Evolutionary conservation across 1,140 invertebrate genomes (phyloP).

Genomic region (Ditylenchus dipsaci): DNA sequence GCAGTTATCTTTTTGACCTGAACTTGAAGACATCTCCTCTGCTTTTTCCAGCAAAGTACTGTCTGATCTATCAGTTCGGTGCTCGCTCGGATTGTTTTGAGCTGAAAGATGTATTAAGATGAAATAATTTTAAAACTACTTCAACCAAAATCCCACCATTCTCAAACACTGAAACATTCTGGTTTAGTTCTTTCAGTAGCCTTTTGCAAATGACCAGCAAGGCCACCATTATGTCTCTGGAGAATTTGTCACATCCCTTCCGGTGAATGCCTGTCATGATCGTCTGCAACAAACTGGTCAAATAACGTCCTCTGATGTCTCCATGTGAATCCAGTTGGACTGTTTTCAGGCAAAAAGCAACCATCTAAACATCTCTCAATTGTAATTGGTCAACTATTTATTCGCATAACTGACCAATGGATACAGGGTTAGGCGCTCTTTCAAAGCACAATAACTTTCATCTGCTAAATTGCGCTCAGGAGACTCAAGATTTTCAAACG

Average conservation of each 20-base stretch:
- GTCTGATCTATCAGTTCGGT: no score
- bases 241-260: conserved; percentile 32
- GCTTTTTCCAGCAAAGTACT: no score
- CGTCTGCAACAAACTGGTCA: conserved; percentile 40
- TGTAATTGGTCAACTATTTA: not conserved
- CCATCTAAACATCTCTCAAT: conserved; percentile 33
- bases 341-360: conserved; percentile 47
- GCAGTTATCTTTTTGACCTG: not conserved
- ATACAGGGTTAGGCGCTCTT: conserved; percentile 31
- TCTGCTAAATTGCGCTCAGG: conserved; percentile 3
- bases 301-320: conserved; percentile 38
- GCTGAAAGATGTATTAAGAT: not conserved
- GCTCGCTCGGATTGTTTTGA: not conserved
- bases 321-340: conserved; percentile 43
- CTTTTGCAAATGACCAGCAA: conserved; percentile 34
- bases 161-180: conserved; percentile 33
- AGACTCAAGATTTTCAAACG: not conserved
- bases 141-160: not conserved
- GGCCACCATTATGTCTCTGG: conserved; percentile 34
- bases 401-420: conserved; percentile 38
- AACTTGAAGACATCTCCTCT: no score
- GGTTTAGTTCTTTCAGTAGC: conserved; percentile 40
- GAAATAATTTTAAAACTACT: not conserved
- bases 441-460: conserved; percentile 12
- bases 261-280: conserved; percentile 22